Evolutionary conservation across 2,888 invertebrate species (phyloP).

Genomic region (Athetis lepigone): DNA sequence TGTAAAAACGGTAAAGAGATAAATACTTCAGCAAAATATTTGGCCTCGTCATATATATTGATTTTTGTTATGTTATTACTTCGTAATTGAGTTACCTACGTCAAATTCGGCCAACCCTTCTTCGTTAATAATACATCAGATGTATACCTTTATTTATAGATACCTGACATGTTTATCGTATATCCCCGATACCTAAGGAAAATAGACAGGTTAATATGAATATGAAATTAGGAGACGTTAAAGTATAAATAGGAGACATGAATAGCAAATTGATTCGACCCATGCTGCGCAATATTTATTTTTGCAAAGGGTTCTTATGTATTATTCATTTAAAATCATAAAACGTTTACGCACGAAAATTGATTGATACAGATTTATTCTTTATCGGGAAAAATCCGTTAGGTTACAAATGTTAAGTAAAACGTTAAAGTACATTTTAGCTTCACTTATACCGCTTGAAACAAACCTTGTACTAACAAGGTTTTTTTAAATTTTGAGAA

Average conservation of each 20-base stretch:
- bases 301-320: neutral
- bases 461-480: neutral
- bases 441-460: too few relatives aligned
- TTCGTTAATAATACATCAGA: neutral
- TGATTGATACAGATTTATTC: neutral
- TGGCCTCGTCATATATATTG: neutral
- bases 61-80: too few relatives aligned
- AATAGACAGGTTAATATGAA: slow-evolving; percentile 29
- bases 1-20: too few relatives aligned
- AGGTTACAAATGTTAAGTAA: neutral
- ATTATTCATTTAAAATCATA: too few relatives aligned
- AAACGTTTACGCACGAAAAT: neutral
- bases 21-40: neutral
- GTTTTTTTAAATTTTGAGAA: neutral
- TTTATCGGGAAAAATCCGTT: too few relatives aligned
- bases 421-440: too few relatives aligned
- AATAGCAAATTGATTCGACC: slow-evolving; percentile 7
- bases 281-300: neutral
- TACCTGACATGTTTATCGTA: slow-evolving; percentile 3
- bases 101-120: neutral
- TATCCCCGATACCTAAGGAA: slow-evolving; percentile 16
- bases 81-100: neutral
- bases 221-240: slow-evolving; percentile 12
- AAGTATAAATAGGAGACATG: neutral
- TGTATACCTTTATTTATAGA: neutral